A percentile compares a stretch with the other conserved stretches of the same genome.
Evolutionary conservation across 2,113 vertebrate genomes (phyloP).

Genomic region (Glaucidium brasilianum): DNA sequence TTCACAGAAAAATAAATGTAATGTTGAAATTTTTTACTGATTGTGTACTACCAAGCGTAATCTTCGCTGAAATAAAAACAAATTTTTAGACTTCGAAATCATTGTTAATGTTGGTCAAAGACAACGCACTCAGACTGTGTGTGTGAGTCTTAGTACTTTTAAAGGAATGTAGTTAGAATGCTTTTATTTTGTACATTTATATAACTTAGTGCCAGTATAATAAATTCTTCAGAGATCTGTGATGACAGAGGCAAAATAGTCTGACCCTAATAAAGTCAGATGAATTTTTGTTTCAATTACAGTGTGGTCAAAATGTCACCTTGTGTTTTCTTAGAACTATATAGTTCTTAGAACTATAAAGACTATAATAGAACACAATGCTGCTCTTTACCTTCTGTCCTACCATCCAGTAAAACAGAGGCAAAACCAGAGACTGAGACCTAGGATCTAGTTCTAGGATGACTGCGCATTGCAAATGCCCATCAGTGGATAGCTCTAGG

Average conservation of each 20-base stretch:
- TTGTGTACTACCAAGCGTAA: neutral
- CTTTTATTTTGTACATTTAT: neutral
- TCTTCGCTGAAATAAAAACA: neutral
- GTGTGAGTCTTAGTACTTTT: neutral
- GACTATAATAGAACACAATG: too few relatives aligned
- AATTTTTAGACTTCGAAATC: neutral
- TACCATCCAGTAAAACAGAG: neutral
- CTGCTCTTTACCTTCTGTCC: neutral
- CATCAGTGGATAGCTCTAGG: neutral
- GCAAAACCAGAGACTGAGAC: neutral
- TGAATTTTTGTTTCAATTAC: neutral
- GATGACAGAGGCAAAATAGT: neutral
- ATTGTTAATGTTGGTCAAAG: neutral
- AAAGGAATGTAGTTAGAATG: neutral
- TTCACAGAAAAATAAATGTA: neutral
- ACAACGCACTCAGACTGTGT: neutral
- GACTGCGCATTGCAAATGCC: neutral
- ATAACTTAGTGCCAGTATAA: neutral
- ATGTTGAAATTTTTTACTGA: neutral
- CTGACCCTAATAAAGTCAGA: neutral
- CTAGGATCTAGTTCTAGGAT: neutral
- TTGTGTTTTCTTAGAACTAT: neutral
- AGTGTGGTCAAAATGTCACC: neutral
- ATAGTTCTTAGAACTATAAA: too few relatives aligned
- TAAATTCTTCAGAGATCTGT: neutral